Evolutionary conservation across 1,140 invertebrate genomes (phyloP).

Genomic region (Drosophila baimaii): DNA sequence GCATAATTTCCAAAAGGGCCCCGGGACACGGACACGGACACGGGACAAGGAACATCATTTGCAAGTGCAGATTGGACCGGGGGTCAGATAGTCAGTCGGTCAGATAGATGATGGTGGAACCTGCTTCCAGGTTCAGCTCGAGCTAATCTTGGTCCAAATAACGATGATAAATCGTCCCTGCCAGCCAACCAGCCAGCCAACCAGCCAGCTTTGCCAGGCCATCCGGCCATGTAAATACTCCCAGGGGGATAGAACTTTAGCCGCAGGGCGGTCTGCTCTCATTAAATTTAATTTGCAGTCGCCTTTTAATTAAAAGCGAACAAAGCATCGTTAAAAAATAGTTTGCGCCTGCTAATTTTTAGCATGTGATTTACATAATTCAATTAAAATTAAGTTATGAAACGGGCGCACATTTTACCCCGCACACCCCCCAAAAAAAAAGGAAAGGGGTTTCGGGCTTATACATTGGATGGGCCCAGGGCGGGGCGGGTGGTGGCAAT

Average conservation of each 20-base stretch:
- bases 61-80: conserved; percentile 64
- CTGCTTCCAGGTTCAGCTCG: conserved; percentile 30
- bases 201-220: conserved; percentile 8
- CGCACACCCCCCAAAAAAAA: too few species aligned
- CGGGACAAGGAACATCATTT: conserved; percentile 68
- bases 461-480: background rate
- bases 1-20: conserved; percentile 70
- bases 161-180: conserved; percentile 69
- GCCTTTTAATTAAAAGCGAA: conserved; percentile 77
- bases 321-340: conserved; percentile 80
- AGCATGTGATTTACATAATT: conserved; percentile 79
- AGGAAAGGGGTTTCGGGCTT: background rate
- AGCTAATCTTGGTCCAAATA: conserved; percentile 66
- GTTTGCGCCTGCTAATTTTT: conserved; percentile 81
- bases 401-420: conserved; percentile 67
- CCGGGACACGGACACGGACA: conserved; percentile 14
- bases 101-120: background rate
- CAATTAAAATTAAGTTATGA: conserved; percentile 82
- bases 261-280: conserved; percentile 29
- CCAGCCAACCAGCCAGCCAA: conserved; percentile 25
- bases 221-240: conserved; percentile 45
- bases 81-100: conserved; percentile 26
- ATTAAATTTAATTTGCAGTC: conserved; percentile 78
- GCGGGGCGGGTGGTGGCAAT: conserved; percentile 22
- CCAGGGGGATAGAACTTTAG: conserved; percentile 12